Base-by-base conservation (phyloP, 1,140 invertebrate species). In the Drosophila nebulosa region DNA sequence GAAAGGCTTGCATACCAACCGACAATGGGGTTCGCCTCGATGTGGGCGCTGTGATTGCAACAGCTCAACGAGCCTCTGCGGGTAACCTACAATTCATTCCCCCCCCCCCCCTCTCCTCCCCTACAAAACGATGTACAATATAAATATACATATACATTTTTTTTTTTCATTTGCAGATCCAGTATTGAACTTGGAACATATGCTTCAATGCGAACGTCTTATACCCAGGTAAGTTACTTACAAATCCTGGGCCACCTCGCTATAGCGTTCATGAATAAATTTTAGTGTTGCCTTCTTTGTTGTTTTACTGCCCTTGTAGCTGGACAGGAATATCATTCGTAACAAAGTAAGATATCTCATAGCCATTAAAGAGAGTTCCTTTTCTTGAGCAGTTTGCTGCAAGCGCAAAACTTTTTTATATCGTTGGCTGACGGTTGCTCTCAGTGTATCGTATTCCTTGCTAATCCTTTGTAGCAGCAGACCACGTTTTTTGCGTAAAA, bases 21-120 rank as follows among this genome's bases (percentile, higher is more conserved):
- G 79, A 76, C 10, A 90, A 90, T 24, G 78, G 85, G 4, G 85
- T 89, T 4, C 89, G 89, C 12, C 65, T 90, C 1, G 89, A 90
- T 76, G 79, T 90, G 0, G 64, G 62, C 5, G 83, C 70, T 2
- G 74, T 24, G 66, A 4, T 4, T 24, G 24, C 24, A 24, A 24
- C 4, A 2, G 24, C 30, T 32, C 88, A 90, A 6, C 88, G 88
- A 24, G 79, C 70, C 16, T 90, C 89, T 14, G 89, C 89, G 12
- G 89, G 89, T 90, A 70, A 70, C 42, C 3, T 0, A 30, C 14
- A 24, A 27, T 46, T 9, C 9, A 18, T 35, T 16, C 4, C 0
- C 1, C 3, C 1, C 14, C 10, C 4, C 14, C n/a, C n/a, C n/a
- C n/a, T n/a, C n/a, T n/a, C n/a, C n/a, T n/a, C n/a, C n/a, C n/a